Conservation (phyloP, 2,888 invertebrate genomes). For the Agrochola litura region DNA sequence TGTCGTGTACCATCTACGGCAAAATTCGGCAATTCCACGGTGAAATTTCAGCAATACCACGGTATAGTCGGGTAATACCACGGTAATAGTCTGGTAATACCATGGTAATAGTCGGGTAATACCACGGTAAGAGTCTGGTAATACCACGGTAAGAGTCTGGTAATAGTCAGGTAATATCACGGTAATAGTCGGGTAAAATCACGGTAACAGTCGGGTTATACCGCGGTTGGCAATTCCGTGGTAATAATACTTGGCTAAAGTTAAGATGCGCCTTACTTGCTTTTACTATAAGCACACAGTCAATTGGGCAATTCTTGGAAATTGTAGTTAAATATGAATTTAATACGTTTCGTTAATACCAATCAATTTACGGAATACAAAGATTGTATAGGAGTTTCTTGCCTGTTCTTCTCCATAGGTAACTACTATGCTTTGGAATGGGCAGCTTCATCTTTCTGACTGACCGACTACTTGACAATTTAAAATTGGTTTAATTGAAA, state of each 20-base stretch:
- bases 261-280: constrained; percentile 1
- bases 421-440: too few relatives aligned
- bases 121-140: neutral
- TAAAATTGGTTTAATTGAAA: too few relatives aligned
- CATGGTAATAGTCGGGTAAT: neutral
- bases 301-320: neutral
- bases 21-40: constrained; percentile 24
- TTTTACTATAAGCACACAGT: neutral
- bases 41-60: neutral
- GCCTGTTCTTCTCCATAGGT: too few relatives aligned
- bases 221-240: neutral
- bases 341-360: neutral
- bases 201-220: neutral
- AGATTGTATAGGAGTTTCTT: neutral
- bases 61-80: neutral
- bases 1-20: constrained; percentile 38
- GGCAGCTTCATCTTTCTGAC: too few relatives aligned
- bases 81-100: neutral
- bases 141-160: too few relatives aligned
- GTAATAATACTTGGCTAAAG: constrained; percentile 19
- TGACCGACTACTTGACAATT: too few relatives aligned
- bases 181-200: neutral
- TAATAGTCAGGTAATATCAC: neutral
- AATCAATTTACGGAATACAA: neutral
- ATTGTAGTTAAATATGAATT: neutral